These are phyloP conservation scores for Choloepus hoffmanni DNA, from an alignment of 2,113 vertebrate genomes.

Conservation along the genomic window DNA sequence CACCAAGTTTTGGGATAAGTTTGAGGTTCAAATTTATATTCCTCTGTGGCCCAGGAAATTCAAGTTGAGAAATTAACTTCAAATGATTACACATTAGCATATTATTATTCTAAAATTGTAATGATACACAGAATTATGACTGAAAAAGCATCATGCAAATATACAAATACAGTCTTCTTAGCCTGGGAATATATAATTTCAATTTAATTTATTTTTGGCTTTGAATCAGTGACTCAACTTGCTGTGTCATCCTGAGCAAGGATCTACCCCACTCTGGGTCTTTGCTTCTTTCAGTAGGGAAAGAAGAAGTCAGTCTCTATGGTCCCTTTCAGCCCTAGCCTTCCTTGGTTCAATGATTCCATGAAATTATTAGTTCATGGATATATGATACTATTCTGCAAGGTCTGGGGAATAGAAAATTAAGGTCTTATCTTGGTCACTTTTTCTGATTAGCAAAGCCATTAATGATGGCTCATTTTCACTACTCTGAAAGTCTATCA, in stretches of 20 bases:
- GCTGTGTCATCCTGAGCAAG: neutral
- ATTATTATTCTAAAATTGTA: neutral
- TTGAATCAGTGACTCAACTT: neutral
- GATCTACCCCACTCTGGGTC: neutral
- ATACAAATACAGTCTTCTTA: conserved; percentile 16
- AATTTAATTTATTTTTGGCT: conserved; percentile 9
- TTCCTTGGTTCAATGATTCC: conserved; percentile 30
- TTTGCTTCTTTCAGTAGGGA: conserved; percentile 21
- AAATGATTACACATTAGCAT: neutral
- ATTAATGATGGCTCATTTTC: conserved; percentile 64
- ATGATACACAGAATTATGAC: neutral
- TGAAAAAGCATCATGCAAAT: neutral
- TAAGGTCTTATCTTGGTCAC: conserved; percentile 68
- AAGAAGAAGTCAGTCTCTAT: neutral
- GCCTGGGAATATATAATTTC: neutral
- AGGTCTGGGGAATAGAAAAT: conserved; percentile 64
- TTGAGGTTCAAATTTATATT: conserved; percentile 30
- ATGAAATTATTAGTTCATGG: conserved; percentile 62
- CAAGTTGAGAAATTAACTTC: conserved; percentile 36
- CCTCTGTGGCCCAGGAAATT: neutral
- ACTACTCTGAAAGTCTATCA: conserved; percentile 11
- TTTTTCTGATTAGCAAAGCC: conserved; percentile 65
- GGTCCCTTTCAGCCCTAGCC: neutral
- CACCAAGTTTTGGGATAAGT: neutral
- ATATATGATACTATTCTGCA: conserved; percentile 19